Conservation (phyloP, 2,113 vertebrate genomes). For the Dipodomys stephensi region DNA sequence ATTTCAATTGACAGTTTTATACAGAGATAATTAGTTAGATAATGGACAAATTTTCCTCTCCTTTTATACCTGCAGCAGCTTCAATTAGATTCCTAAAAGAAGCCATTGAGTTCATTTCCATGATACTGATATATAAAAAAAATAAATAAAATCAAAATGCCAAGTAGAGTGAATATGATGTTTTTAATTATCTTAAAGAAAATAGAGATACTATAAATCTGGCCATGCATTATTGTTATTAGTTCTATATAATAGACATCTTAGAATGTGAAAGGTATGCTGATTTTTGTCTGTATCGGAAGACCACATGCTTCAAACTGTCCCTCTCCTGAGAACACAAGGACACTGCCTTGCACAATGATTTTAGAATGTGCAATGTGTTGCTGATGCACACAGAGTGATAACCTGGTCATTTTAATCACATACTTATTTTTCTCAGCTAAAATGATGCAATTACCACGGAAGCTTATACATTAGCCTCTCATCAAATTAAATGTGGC, state of each 20-base stretch:
- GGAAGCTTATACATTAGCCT: slow-evolving; percentile 43
- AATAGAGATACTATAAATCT: not conserved
- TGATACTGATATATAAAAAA: not conserved
- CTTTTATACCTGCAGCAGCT: slow-evolving; percentile 46
- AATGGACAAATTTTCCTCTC: slow-evolving; percentile 50
- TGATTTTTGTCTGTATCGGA: not conserved
- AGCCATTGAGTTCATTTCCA: not conserved
- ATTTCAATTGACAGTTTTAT: slow-evolving; percentile 60
- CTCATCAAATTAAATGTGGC: slow-evolving; percentile 54
- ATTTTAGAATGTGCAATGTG: not conserved
- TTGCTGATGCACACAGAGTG: not conserved
- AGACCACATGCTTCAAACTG: not conserved
- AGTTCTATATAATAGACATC: not conserved
- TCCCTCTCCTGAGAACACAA: not conserved
- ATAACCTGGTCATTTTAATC: not conserved
- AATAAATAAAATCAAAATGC: not conserved
- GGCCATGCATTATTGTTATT: not conserved
- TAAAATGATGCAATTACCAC: slow-evolving; percentile 38
- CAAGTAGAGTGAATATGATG: not conserved
- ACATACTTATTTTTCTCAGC: slow-evolving; percentile 15
- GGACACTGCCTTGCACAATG: not conserved
- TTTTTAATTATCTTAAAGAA: slow-evolving; percentile 18
- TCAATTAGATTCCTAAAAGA: not conserved
- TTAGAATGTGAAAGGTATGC: not conserved
- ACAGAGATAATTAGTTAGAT: slow-evolving; percentile 70